Conservation (phyloP, 2,797 vertebrate species). For the Hippopotamyrus pictus region DNA sequence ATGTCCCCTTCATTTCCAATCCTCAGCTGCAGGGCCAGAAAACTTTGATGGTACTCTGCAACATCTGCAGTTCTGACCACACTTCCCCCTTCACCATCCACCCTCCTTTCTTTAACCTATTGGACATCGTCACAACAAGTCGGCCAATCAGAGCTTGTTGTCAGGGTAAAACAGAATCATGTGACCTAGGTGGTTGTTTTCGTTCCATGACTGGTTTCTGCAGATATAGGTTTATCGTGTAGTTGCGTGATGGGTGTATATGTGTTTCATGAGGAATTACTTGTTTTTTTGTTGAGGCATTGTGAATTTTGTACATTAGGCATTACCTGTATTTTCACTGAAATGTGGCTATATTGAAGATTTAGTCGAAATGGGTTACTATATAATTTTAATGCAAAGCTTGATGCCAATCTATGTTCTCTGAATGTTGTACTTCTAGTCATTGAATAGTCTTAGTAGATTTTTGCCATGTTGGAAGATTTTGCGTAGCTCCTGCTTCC, state of each 20-base stretch:
- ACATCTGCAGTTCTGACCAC: slow-evolving; percentile 1
- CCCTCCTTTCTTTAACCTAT: not conserved
- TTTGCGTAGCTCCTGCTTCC: not conserved
- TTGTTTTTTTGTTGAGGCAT: not conserved
- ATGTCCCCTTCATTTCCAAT: slow-evolving; percentile 11
- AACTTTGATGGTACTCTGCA: not conserved
- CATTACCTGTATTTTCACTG: not conserved
- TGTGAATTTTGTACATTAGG: not conserved
- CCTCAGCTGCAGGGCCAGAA: not conserved
- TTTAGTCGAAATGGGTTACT: not conserved
- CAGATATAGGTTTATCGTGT: not conserved
- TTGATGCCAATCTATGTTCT: not conserved
- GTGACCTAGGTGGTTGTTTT: not conserved
- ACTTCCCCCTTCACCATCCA: not conserved
- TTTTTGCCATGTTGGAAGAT: not conserved
- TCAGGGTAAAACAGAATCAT: not conserved
- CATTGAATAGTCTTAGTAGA: not conserved
- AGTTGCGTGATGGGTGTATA: not conserved
- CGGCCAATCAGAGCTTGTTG: slow-evolving; percentile 19
- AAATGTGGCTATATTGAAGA: not conserved
- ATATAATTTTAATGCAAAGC: not conserved
- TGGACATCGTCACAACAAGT: slow-evolving; percentile 1
- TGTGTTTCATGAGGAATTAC: not conserved
- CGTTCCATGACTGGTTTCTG: not conserved
- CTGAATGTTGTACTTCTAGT: not conserved